Conservation (phyloP, 2,113 vertebrate species). For the zebrafish (Danio rerio) region DNA sequence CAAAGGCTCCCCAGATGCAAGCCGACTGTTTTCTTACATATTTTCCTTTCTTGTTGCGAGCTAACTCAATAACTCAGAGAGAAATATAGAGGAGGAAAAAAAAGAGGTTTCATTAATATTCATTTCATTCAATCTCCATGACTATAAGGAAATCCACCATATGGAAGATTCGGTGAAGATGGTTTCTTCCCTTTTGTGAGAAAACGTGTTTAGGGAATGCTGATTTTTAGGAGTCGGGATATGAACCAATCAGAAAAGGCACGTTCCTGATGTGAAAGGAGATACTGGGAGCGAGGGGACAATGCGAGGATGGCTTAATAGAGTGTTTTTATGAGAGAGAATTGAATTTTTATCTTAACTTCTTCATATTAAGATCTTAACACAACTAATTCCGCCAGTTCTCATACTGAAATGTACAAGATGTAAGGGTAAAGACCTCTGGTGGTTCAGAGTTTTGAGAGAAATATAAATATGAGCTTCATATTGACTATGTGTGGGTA, state of each 20-base stretch:
- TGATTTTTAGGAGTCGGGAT: background rate
- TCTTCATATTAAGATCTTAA: slow-evolving; percentile 13
- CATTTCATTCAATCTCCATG: slow-evolving; percentile 27
- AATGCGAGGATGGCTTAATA: slow-evolving; percentile 23
- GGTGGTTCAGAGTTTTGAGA: background rate
- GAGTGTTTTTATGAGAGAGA: slow-evolving; percentile 1
- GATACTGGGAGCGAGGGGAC: background rate
- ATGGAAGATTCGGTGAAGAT: slow-evolving; percentile 8
- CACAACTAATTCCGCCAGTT: background rate
- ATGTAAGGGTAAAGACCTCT: background rate
- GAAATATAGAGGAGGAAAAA: background rate
- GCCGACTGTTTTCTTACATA: slow-evolving; percentile 23
- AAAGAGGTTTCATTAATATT: slow-evolving; percentile 39
- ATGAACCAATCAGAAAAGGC: slow-evolving; percentile 3
- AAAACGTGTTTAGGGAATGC: slow-evolving; percentile 22
- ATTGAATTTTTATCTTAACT: slow-evolving; percentile 25
- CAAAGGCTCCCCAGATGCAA: slow-evolving; percentile 40
- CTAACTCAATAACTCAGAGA: slow-evolving; percentile 16
- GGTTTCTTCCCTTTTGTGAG: slow-evolving; percentile 9
- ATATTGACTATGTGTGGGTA: background rate
- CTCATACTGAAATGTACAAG: background rate
- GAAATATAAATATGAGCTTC: background rate
- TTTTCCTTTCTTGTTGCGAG: slow-evolving; percentile 24
- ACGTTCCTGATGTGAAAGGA: background rate
- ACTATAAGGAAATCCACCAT: slow-evolving; percentile 22